Conservation (phyloP, 1,140 invertebrate genomes). For the Panagrolaimus sp. region DNA sequence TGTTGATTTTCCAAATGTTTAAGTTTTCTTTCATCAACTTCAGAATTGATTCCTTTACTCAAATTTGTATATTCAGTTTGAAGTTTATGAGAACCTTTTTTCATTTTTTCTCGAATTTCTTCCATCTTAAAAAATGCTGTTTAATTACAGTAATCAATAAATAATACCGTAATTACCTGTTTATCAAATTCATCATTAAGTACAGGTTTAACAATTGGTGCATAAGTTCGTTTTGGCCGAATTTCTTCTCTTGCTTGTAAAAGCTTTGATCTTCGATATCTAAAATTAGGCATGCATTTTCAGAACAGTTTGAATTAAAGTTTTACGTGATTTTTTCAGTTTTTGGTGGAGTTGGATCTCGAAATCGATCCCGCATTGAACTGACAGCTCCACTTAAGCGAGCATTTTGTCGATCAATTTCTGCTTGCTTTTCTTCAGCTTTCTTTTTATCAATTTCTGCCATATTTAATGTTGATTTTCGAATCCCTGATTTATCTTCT, state of each 20-base stretch:
- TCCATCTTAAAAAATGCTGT: slow-evolving; percentile 37
- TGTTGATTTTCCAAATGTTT: slow-evolving; percentile 15
- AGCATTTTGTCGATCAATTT: slow-evolving; percentile 19
- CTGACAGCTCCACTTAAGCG: slow-evolving; percentile 43
- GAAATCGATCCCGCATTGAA: slow-evolving; percentile 50
- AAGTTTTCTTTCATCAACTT: slow-evolving; percentile 39
- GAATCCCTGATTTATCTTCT: slow-evolving; percentile 48
- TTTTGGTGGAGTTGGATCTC: slow-evolving; percentile 23
- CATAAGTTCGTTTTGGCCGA: slow-evolving; percentile 39
- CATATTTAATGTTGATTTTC: slow-evolving; percentile 52
- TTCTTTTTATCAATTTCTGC: slow-evolving; percentile 37
- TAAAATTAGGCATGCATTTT: slow-evolving; percentile 22
- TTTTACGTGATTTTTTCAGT: slow-evolving; percentile 44
- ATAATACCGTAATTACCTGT: slow-evolving; percentile 39
- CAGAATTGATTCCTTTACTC: slow-evolving; percentile 39
- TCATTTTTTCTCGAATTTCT: slow-evolving; percentile 48
- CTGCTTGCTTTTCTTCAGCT: slow-evolving; percentile 40
- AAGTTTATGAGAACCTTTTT: slow-evolving; percentile 27
- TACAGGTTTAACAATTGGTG: slow-evolving; percentile 52
- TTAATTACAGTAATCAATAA: background rate
- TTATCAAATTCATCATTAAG: slow-evolving; percentile 55
- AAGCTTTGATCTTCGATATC: slow-evolving; percentile 53
- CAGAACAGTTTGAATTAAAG: slow-evolving; percentile 14
- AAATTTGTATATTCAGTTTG: slow-evolving; percentile 38
- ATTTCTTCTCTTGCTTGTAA: slow-evolving; percentile 33